A percentile compares a stretch with the other conserved stretches of the same genome.
Conservation (phyloP, 1,140 invertebrate species). For the Cyrtorhinus lividipennis region DNA sequence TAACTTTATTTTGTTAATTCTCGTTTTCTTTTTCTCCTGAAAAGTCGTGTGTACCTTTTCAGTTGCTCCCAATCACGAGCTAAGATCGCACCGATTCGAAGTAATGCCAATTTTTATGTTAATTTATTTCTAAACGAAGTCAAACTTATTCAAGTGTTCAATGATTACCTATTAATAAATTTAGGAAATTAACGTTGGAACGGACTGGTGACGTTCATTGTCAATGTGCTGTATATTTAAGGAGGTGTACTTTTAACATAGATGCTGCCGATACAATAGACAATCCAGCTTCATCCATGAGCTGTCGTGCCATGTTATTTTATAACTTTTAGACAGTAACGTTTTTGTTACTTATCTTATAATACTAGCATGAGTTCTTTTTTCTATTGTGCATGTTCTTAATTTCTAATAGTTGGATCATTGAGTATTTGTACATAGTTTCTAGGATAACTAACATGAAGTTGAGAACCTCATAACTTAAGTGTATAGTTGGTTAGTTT, state of each 20-base stretch:
- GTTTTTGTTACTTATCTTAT: conserved; percentile 6
- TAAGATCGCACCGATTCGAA: no score
- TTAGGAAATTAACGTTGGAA: neutral
- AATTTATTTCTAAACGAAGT: no score
- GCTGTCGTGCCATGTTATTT: neutral
- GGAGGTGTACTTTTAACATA: neutral
- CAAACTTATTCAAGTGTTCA: neutral
- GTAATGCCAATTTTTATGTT: no score
- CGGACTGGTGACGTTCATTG: neutral
- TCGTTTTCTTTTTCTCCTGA: no score
- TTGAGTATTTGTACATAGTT: neutral
- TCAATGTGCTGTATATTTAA: conserved; percentile 1
- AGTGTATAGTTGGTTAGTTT: conserved; percentile 3
- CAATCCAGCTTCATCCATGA: neutral
- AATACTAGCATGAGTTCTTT: neutral
- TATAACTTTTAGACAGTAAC: conserved; percentile 1
- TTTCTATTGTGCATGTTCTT: conserved; percentile 5
- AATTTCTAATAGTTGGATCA: neutral
- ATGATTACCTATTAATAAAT: no score
- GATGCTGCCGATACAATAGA: neutral
- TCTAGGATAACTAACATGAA: neutral
- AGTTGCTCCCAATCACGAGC: no score
- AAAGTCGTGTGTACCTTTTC: no score
- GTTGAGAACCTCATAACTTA: conserved; percentile 1
- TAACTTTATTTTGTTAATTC: no score